These are phyloP conservation scores for Prunella fulvescens DNA, from an alignment of 2,113 vertebrate genomes.

Conservation along the genomic window DNA sequence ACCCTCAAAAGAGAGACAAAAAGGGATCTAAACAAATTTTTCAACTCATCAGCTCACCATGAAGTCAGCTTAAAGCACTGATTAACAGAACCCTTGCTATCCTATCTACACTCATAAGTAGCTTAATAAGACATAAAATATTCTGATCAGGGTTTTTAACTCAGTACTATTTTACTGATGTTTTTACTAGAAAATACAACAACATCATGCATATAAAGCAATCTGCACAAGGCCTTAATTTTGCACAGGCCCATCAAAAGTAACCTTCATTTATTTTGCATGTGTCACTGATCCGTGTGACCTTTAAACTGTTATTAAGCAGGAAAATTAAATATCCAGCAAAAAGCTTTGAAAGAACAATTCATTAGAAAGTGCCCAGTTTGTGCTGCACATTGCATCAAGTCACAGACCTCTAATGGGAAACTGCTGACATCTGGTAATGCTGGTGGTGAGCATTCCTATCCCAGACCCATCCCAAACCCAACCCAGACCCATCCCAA, in stretches of 20 bases:
- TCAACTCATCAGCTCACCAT: slow-evolving; percentile 29
- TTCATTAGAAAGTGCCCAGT: not conserved
- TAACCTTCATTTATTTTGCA: not conserved
- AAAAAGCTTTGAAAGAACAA: not conserved
- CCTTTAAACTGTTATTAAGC: slow-evolving; percentile 31
- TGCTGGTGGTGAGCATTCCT: not conserved
- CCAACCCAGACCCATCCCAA: not conserved
- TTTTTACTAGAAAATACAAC: slow-evolving; percentile 11
- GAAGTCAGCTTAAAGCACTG: slow-evolving; percentile 20
- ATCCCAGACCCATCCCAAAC: not conserved
- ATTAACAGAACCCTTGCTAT: slow-evolving; percentile 44
- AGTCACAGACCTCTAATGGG: not conserved
- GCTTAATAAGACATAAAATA: slow-evolving; percentile 48
- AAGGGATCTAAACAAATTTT: slow-evolving; percentile 20
- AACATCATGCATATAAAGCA: slow-evolving; percentile 13
- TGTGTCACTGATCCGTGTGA: not conserved
- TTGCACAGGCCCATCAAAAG: not conserved
- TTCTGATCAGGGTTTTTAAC: slow-evolving; percentile 23
- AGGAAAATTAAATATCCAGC: slow-evolving; percentile 23
- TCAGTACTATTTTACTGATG: not conserved
- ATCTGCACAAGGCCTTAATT: not conserved
- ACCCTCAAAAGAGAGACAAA: slow-evolving; percentile 27
- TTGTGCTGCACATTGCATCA: not conserved
- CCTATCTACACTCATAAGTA: not conserved
- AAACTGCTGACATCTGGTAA: not conserved